These are phyloP conservation scores for Mustelus asterias DNA, from an alignment of 2,113 vertebrate species.

Conservation along the genomic window DNA sequence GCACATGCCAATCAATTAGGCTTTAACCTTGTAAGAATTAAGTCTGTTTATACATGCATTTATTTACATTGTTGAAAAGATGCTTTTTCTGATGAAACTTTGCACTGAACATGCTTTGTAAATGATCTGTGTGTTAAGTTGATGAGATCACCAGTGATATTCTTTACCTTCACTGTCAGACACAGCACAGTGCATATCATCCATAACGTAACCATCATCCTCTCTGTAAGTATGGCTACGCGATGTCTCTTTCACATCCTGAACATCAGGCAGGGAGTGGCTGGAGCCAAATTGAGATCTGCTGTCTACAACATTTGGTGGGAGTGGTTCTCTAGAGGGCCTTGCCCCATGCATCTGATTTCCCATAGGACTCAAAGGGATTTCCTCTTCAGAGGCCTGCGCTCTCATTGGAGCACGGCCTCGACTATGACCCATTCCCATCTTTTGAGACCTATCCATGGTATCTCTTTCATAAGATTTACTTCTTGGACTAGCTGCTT, in stretches of 20 bases:
- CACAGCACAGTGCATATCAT: conserved; percentile 96
- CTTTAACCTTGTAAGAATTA: conserved; percentile 9
- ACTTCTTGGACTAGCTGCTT: conserved; percentile 70
- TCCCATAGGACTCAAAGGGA: conserved; percentile 83
- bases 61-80: conserved; percentile 1
- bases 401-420: conserved; percentile 77
- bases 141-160: conserved; percentile 67
- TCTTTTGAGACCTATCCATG: conserved; percentile 75
- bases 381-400: conserved; percentile 92
- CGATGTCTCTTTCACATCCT: conserved; percentile 88
- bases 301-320: conserved; percentile 62
- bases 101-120: conserved; percentile 27
- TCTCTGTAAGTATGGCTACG: conserved; percentile 91
- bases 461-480: conserved; percentile 88
- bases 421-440: conserved; percentile 64
- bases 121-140: conserved; percentile 2
- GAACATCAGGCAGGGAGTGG: conserved; percentile 96
- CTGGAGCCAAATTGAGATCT: conserved; percentile 94
- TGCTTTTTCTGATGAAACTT: conserved; percentile 18
- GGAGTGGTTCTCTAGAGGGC: conserved; percentile 58
- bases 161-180: conserved; percentile 99
- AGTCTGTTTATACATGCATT: conserved; percentile 29
- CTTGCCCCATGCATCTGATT: conserved; percentile 73
- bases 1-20: conserved; percentile 35
- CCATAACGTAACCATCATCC: conserved; percentile 90